phyloP scores from a whole-genome alignment of 2,113 vertebrate species.

The Girardinichthys multiradiatus region DNA sequence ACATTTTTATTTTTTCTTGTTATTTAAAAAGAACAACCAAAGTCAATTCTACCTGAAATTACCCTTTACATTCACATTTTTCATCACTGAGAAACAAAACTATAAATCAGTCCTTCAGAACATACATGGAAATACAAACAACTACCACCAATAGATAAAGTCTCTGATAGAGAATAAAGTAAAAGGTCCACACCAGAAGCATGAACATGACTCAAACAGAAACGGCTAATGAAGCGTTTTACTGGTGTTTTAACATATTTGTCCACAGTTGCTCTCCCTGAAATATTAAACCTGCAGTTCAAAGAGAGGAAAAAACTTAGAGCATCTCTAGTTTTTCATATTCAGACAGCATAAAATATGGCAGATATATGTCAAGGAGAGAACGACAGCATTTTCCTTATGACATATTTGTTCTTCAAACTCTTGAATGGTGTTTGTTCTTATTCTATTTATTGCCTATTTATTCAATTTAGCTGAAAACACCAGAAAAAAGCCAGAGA shows the following conservation, averaged over 20 bases:
- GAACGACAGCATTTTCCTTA: conserved; percentile 38
- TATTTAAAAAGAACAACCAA: too few species aligned
- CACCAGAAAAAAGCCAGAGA: conserved; percentile 1
- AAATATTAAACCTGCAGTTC: conserved; percentile 3
- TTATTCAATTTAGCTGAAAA: conserved; percentile 5
- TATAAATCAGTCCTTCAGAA: too few species aligned
- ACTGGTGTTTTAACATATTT: conserved; percentile 21
- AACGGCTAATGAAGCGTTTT: neutral
- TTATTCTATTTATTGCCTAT: conserved; percentile 4
- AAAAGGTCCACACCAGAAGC: too few species aligned
- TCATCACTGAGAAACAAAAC: too few species aligned
- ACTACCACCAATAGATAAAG: too few species aligned
- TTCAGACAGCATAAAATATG: conserved; percentile 53
- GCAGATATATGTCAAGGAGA: conserved; percentile 39
- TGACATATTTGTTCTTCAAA: conserved; percentile 43
- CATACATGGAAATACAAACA: too few species aligned
- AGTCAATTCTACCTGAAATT: too few species aligned
- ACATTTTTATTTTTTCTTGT: too few species aligned
- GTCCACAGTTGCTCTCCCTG: conserved; percentile 9
- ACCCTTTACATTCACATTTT: too few species aligned
- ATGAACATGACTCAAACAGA: too few species aligned
- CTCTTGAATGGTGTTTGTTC: neutral
- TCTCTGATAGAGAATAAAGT: too few species aligned
- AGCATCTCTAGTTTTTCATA: conserved; percentile 52
- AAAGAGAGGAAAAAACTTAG: conserved; percentile 14